Percentiles rank a stretch among this genome's conserved stretches.
phyloP scores from a whole-genome alignment of 2,888 invertebrate genomes.

The Isotomurus palustris region DNA sequence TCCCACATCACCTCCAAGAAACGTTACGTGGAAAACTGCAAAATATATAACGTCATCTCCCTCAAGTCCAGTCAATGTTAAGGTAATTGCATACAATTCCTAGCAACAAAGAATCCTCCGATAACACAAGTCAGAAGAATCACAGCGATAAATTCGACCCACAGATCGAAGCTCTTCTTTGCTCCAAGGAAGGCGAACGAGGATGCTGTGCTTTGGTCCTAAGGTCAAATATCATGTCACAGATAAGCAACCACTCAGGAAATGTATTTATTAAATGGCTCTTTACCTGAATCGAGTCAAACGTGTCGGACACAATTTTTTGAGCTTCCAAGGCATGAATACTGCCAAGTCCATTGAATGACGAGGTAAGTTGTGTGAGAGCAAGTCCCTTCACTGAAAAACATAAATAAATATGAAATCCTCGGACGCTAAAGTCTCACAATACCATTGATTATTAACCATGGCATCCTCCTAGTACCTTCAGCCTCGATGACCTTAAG shows the following conservation, averaged over 20 bases:
- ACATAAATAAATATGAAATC: no score
- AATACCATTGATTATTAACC: no score
- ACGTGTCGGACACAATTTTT: neutral
- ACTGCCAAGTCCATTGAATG: neutral
- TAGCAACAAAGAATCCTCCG: neutral
- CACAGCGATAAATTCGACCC: neutral
- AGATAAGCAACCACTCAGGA: no score
- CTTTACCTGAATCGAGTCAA: neutral
- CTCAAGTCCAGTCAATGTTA: neutral
- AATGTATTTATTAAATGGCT: neutral
- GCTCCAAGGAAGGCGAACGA: neutral
- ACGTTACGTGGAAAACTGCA: constrained; percentile 16
- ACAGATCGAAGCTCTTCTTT: neutral
- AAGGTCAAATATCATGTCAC: neutral
- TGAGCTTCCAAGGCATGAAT: neutral
- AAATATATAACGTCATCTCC: neutral
- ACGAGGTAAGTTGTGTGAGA: neutral
- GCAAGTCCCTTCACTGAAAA: no score
- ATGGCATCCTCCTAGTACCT: neutral
- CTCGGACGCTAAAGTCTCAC: no score
- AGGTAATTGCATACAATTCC: neutral
- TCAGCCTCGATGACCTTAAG: neutral
- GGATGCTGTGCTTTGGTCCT: neutral
- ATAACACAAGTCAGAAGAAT: neutral
- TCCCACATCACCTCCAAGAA: constrained; percentile 20